Conservation (phyloP, 23 tunicate species). For the Phallusia fumigata region DNA sequence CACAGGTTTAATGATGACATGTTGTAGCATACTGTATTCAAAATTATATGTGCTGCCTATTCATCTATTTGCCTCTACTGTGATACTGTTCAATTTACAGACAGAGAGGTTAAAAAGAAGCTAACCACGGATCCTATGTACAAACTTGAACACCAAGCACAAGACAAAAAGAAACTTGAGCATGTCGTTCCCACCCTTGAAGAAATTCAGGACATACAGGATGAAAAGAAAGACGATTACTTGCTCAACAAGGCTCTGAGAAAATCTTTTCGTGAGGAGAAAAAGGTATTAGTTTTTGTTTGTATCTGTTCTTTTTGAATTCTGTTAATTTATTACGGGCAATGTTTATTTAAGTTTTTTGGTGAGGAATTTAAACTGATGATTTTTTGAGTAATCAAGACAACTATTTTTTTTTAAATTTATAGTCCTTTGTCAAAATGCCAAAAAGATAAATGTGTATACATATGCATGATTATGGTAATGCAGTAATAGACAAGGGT, state of each 20-base stretch:
- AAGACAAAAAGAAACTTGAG: slow-evolving; percentile 60
- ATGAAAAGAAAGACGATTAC: slow-evolving; percentile 67
- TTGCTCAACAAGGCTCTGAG: slow-evolving; percentile 63
- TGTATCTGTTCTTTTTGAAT: too few relatives aligned
- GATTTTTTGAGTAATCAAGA: too few relatives aligned
- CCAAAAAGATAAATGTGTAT: neutral
- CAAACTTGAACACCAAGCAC: slow-evolving; percentile 72
- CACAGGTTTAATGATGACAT: too few relatives aligned
- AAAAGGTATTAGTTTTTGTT: slow-evolving; percentile 38
- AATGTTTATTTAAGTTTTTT: too few relatives aligned
- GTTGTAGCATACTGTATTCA: too few relatives aligned
- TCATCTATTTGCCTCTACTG: too few relatives aligned
- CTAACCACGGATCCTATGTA: slow-evolving; percentile 77
- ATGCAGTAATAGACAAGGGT: too few relatives aligned
- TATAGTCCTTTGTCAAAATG: neutral
- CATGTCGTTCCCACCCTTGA: slow-evolving; percentile 56
- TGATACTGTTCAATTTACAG: too few relatives aligned
- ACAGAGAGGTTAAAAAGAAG: slow-evolving; percentile 68
- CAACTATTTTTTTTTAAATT: neutral
- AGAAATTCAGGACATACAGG: slow-evolving; percentile 80
- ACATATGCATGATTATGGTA: too few relatives aligned
- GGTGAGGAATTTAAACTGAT: too few relatives aligned
- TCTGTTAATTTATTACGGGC: too few relatives aligned
- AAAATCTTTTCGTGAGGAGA: slow-evolving; percentile 64
- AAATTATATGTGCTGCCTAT: too few relatives aligned